These are phyloP conservation scores for Uromys caudimaculatus DNA, from an alignment of 2,797 vertebrate species.

Conservation along the genomic window DNA sequence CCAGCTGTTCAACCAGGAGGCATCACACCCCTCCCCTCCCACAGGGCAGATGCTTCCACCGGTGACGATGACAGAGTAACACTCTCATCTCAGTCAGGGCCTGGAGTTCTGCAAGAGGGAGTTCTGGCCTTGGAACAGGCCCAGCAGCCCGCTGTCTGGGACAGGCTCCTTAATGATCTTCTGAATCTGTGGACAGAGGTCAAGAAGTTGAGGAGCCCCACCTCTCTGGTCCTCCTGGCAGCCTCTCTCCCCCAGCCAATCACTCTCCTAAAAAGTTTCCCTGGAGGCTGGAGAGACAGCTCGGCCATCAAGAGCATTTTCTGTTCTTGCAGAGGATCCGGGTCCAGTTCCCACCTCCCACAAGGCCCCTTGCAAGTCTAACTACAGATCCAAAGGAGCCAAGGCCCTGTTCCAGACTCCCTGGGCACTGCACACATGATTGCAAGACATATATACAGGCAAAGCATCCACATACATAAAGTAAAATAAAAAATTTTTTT, in stretches of 20 bases:
- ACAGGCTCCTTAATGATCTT: constrained; percentile 84
- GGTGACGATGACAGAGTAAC: background rate
- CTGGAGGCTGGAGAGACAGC: background rate
- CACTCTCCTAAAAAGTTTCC: background rate
- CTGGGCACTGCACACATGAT: background rate
- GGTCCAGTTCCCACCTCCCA: background rate
- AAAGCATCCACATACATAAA: background rate
- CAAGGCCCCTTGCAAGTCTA: background rate
- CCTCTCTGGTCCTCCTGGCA: background rate
- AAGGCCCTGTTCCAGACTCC: background rate
- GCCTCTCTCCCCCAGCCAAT: background rate
- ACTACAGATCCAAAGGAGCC: background rate
- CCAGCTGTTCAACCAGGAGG: constrained; percentile 30
- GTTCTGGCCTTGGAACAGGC: constrained; percentile 79
- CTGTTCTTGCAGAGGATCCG: background rate
- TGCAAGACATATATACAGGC: background rate
- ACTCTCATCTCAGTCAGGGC: background rate
- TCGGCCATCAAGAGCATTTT: too few relatives aligned
- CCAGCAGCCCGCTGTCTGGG: constrained; percentile 85
- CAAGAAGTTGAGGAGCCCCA: background rate
- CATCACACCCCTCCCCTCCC: background rate
- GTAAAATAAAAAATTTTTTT: background rate
- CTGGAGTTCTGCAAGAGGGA: constrained; percentile 62
- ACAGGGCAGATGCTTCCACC: background rate
- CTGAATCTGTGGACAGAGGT: constrained; percentile 83